Evolutionary conservation across 2,888 invertebrate genomes (phyloP), one percentile per base, ranked within the genome.

Genomic region (Thyatira batis): DNA sequence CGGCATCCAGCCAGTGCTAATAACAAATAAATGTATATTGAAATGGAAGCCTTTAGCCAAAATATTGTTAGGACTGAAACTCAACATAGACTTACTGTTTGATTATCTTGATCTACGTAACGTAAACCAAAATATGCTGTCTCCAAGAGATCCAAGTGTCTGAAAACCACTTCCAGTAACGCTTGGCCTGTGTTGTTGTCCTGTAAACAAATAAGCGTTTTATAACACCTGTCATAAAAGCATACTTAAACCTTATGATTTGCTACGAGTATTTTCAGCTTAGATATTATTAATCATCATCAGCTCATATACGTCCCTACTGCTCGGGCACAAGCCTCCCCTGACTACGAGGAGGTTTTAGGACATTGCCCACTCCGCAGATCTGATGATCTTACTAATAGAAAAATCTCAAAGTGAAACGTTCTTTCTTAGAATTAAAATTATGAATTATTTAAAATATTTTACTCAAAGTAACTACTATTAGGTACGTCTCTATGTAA

Each of bases 61-160:
- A n/a, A n/a, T n/a, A n/a, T n/a, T n/a, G n/a, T n/a, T n/a, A n/a
- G n/a, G n/a, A n/a, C 20, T 49, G 49, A 30, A 25, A 25, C 28
- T 45, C 21, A 51, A 23, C 45, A 49, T 33, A 54, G 51, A 56
- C 45, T 95, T 93, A 98, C 98, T 92, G 98, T 97, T 93, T 98
- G 98, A 83, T 97, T 98, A 73, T 97, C 97, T 75, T 95, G 94
- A 85, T 98, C 98, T 58, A 98, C 94, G 84, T 96, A 99, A 63
- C 98, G 95, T 49, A 99, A 94, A 51, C 99, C 98, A 86, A 99
- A 99, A 90, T 98, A 99, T 62, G 98, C 97, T 51, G 98, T 98
- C 92, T 99, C 98, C 82, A 98, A 92, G 55, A 99, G 94, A 91
- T 98, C 98, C 72, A 99, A 93, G 84, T 98, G 97, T 70, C 96